phyloP scores from a whole-genome alignment of 2,888 invertebrate species.

The Aplocera efformata region DNA sequence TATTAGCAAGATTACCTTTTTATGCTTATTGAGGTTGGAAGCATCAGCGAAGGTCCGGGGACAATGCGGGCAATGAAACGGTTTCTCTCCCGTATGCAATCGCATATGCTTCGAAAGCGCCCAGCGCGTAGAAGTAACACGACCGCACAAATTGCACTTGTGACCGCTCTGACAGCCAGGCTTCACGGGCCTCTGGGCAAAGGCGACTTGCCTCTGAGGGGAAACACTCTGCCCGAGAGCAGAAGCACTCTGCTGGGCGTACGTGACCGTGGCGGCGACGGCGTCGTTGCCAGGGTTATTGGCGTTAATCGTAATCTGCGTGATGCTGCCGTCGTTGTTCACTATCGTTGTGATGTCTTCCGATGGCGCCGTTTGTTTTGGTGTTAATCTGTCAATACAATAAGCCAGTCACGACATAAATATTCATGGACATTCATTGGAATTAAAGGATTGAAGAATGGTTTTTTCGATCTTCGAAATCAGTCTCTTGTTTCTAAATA shows the following conservation, averaged over 20 bases:
- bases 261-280: constrained; percentile 46
- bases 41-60: constrained; percentile 87
- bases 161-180: constrained; percentile 84
- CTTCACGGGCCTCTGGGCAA: too few species aligned
- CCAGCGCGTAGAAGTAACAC: constrained; percentile 84
- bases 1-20: constrained; percentile 77
- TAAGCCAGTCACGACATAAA: too few species aligned
- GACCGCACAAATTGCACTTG: constrained; percentile 79
- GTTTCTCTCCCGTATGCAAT: constrained; percentile 84
- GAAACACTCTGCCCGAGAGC: too few species aligned
- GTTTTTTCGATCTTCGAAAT: too few species aligned
- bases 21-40: constrained; percentile 87
- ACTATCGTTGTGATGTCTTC: constrained; percentile 7
- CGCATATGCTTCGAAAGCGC: constrained; percentile 83
- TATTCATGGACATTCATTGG: too few species aligned
- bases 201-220: neutral
- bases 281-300: constrained; percentile 4
- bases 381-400: neutral
- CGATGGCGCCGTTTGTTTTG: neutral
- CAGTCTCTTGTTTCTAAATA: too few species aligned
- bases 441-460: too few species aligned
- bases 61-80: constrained; percentile 84
- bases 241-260: neutral
- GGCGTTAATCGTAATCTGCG: constrained; percentile 14
- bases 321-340: constrained; percentile 12